Base-by-base conservation (phyloP, 2,888 invertebrate genomes). In the Clusia tigrina region DNA sequence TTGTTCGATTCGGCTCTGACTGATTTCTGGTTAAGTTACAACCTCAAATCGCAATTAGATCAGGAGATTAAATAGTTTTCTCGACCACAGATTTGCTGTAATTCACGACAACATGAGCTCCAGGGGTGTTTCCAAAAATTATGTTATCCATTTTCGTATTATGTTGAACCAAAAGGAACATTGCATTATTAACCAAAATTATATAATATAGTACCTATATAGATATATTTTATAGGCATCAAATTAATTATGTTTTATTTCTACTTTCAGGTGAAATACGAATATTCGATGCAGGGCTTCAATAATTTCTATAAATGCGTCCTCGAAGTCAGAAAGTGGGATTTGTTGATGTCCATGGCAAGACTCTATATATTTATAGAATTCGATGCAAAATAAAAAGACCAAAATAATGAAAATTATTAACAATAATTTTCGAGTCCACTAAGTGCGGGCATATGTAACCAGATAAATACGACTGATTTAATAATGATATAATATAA, bases 341-440 rank as follows among this genome's bases (percentile, higher is more conserved):
- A 79, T 78, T 78, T 77, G 77, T 77, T 77, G 75, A 78, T 76
- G 77, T 78, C 76, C 77, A 75, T 72, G 70, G 69, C 72, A 74
- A 78, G 74, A 77, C 74, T 71, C 71, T 79, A 71, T 79, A 79
- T 65, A 77, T 79, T 71, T 78, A 80, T 71, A 73, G 80, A 69
- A 80, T 78, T 71, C 78, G 79, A 72, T 80, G 80, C 73, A 80
- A 80, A 77, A 80, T 80, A 72, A 80, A 80, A 77, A 32, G 54
- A 18, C 55, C 37, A 22, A 56, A 60, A 67, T 37, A 42, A 20
- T 10, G 25, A 58, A 62, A 66, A 67, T 66, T 62, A 66, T 51
- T 48, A 42, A 61, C 54, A 52, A n/a, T 18, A 26, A 61, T 51
- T 65, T 46, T 63, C 69, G 67, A 63, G 69, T 67, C 18, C 52